Base-by-base conservation (phyloP, 2,888 invertebrate species). In the Cacoxenus indagator region DNA sequence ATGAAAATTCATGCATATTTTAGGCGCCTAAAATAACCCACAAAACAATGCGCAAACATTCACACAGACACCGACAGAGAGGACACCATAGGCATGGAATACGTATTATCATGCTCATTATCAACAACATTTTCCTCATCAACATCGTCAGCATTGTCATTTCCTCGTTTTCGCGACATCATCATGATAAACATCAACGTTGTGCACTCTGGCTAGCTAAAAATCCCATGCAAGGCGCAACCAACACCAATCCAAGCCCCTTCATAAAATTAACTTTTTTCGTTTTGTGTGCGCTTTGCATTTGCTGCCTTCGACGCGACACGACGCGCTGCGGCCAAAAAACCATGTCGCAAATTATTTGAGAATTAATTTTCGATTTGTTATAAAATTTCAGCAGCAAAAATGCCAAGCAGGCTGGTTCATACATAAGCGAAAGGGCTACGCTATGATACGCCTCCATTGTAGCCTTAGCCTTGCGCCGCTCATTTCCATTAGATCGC, bases 321-420 rank as follows among this genome's bases (percentile, higher is more conserved):
- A n/a, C 17, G 19, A 9, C 61, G 22, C n/a, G n/a, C 70, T 66
- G 65, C 43, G 37, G 51, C 69, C 59, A 70, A 71, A 73, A 76
- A 77, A 73, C 51, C 72, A 71, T 75, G 77, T 78, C 73, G 64
- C 75, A 77, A 83, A 82, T 82, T 74, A 83, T 82, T 82, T 82
- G 71, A 73, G 81, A 82, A 82, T 83, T 82, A 82, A 83, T 78
- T 82, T 83, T 80, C 82, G 78, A 82, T 82, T 83, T 78, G 77
- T 76, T 76, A 70, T 72, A 73, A 74, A 59, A 70, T 70, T 54
- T 51, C 31, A 70, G 29, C 51, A 37, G 37, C 37, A 1, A 37
- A n/a, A 37, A 37, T 14, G 37, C 37, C 64, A 43, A 43, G 22
- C 61, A 26, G 11, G 31, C 61, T 9, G 4, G 37, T 24, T 4